A percentile compares a stretch with the other conserved stretches of the same genome.
Evolutionary conservation across 2,888 invertebrate species (phyloP).

Genomic region (Eilema sororculum): DNA sequence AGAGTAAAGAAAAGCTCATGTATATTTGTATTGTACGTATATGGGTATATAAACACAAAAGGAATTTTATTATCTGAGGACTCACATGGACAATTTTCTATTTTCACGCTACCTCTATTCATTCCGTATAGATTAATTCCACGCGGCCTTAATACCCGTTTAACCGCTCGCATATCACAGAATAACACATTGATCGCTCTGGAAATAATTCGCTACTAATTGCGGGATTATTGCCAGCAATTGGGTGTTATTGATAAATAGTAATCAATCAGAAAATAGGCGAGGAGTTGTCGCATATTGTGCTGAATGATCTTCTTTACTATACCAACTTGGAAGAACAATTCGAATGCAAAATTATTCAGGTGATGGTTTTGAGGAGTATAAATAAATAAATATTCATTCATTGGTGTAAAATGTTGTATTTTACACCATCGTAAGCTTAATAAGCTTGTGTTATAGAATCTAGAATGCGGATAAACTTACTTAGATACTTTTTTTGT

Average conservation of each 20-base stretch:
- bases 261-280: neutral
- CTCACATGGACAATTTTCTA: neutral
- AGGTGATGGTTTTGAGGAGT: neutral
- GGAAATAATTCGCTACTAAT: conserved; percentile 1
- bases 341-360: neutral
- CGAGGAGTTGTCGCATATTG: neutral
- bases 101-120: neutral
- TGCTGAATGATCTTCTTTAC: neutral
- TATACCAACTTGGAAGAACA: neutral
- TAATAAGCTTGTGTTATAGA: too few relatives aligned
- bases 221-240: too few relatives aligned
- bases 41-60: too few relatives aligned
- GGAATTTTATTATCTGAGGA: neutral
- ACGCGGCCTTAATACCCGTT: neutral
- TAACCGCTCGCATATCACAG: neutral
- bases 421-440: too few relatives aligned
- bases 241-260: neutral
- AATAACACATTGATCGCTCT: neutral
- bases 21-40: too few relatives aligned
- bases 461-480: too few relatives aligned
- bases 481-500: too few relatives aligned
- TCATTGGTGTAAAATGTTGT: too few relatives aligned
- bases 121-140: neutral
- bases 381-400: too few relatives aligned
- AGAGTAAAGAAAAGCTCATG: too few relatives aligned